Percentiles rank a stretch among this genome's conserved stretches.
phyloP scores from a whole-genome alignment of 2,113 vertebrate genomes.

The Otus sunia region DNA sequence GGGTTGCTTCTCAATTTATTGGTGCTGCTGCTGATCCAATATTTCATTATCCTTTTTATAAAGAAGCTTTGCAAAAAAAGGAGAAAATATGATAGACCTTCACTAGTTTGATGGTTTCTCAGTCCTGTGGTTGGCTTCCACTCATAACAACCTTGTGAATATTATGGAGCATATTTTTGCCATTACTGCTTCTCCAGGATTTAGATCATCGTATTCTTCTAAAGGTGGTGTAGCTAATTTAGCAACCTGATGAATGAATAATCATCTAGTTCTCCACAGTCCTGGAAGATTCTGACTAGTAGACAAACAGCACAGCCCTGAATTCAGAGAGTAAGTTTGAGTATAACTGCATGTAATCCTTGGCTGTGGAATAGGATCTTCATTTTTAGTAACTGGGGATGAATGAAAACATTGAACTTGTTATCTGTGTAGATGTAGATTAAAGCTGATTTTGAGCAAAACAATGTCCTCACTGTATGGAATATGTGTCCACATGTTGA shows the following conservation, averaged over 20 bases:
- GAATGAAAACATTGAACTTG: not conserved
- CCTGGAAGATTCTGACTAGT: not conserved
- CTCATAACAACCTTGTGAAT: not conserved
- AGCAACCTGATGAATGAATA: not conserved
- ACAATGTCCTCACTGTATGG: not conserved
- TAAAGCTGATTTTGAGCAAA: not conserved
- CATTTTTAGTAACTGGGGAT: not conserved
- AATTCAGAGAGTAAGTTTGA: not conserved
- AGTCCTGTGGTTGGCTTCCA: not conserved
- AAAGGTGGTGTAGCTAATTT: not conserved
- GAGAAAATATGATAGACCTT: not conserved
- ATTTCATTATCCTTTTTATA: not conserved
- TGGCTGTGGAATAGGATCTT: not conserved
- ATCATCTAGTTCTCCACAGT: not conserved
- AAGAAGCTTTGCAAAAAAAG: not conserved
- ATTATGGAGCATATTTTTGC: not conserved
- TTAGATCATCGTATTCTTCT: not conserved
- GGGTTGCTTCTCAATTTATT: not conserved
- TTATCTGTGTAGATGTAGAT: not conserved
- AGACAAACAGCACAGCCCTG: not conserved
- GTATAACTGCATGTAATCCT: not conserved
- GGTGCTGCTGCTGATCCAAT: not conserved
- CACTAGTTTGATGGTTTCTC: not conserved
- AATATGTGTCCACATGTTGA: not conserved
- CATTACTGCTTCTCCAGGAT: not conserved